Percentiles rank a stretch among this genome's conserved stretches.
phyloP scores from a whole-genome alignment of 2,888 invertebrate species.

The Volucella zonaria region DNA sequence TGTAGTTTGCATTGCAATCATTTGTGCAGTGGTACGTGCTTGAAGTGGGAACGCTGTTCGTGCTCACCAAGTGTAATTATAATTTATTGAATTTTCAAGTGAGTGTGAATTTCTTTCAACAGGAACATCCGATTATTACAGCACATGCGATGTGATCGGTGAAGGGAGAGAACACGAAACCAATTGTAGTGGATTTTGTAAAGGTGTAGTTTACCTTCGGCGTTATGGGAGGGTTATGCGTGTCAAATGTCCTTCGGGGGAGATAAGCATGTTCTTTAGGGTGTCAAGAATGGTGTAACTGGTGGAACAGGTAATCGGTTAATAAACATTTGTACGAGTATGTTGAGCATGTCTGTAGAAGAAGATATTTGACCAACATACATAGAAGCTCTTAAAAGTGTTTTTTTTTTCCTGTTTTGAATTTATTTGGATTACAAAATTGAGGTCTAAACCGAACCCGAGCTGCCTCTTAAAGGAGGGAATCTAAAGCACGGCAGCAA shows the following conservation, averaged over 20 bases:
- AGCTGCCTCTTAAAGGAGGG: too few species aligned
- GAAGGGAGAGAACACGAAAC: background rate
- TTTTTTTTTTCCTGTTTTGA: too few species aligned
- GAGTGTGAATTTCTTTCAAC: slow-evolving; percentile 63
- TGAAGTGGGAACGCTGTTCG: slow-evolving; percentile 64
- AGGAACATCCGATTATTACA: slow-evolving; percentile 57
- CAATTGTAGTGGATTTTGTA: slow-evolving; percentile 35
- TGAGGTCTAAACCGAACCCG: too few species aligned
- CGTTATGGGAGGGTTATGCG: slow-evolving; percentile 13
- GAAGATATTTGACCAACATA: too few species aligned
- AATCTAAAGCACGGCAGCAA: too few species aligned
- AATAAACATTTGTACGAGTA: too few species aligned
- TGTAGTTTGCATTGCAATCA: slow-evolving; percentile 8
- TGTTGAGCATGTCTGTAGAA: too few species aligned
- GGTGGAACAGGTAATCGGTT: background rate
- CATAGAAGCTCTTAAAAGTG: too few species aligned
- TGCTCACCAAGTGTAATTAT: slow-evolving; percentile 69
- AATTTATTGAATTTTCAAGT: slow-evolving; percentile 67
- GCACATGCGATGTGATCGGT: slow-evolving; percentile 3
- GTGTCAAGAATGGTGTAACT: background rate
- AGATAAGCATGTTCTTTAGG: slow-evolving; percentile 34
- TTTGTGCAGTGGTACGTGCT: slow-evolving; percentile 24
- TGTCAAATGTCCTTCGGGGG: slow-evolving; percentile 44
- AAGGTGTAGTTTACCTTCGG: background rate
- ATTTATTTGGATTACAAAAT: too few species aligned